Evolutionary conservation across 2,888 invertebrate genomes (phyloP).

Genomic region (Dicyrtoma fusca): DNA sequence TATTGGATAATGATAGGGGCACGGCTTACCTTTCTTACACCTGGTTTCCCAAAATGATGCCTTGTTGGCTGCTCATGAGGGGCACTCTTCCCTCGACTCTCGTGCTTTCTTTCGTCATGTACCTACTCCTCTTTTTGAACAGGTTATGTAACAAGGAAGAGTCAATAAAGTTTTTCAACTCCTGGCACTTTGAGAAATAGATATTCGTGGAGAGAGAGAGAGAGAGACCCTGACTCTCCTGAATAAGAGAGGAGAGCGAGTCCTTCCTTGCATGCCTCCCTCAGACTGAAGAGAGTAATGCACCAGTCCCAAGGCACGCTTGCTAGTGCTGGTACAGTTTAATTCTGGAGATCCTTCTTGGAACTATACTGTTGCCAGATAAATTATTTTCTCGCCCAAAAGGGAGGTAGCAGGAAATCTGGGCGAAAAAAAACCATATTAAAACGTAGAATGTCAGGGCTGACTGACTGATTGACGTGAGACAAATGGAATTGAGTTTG

Average conservation of each 20-base stretch:
- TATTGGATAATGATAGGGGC: slow-evolving; percentile 45
- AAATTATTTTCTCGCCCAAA: not conserved
- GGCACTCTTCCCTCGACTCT: not conserved
- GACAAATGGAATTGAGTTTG: slow-evolving; percentile 1
- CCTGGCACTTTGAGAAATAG: not conserved
- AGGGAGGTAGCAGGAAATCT: not conserved
- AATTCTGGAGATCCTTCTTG: no score
- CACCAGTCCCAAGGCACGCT: no score
- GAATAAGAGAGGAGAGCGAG: not conserved
- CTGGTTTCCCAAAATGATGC: slow-evolving; percentile 37
- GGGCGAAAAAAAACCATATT: slow-evolving; percentile 20
- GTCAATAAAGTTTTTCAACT: not conserved
- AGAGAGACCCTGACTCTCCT: not conserved
- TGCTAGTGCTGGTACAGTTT: no score
- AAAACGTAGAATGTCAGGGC: slow-evolving; percentile 29
- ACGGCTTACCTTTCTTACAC: slow-evolving; percentile 40
- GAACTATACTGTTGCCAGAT: not conserved
- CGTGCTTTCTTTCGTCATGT: not conserved
- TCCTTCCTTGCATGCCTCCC: no score
- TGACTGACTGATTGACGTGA: slow-evolving; percentile 24
- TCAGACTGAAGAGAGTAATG: no score
- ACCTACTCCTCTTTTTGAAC: not conserved
- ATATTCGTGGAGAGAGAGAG: not conserved
- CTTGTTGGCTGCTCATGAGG: slow-evolving; percentile 1
- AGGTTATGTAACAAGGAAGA: not conserved